Percentiles rank a stretch among this genome's conserved stretches.
Evolutionary conservation across 2,113 vertebrate species (phyloP).

Genomic region (Mustela lutreola): DNA sequence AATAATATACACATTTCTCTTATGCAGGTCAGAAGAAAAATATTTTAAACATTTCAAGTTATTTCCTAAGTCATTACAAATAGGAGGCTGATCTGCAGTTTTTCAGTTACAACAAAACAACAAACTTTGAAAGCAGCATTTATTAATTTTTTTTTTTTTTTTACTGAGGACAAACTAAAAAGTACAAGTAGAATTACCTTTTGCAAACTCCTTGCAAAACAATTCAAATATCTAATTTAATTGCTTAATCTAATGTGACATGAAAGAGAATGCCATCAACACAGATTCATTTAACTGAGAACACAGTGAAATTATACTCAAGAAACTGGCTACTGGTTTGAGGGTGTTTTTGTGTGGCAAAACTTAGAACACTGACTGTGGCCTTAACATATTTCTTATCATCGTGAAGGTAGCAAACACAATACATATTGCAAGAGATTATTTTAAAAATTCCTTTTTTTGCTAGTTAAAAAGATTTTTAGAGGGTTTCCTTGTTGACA

Average conservation of each 20-base stretch:
- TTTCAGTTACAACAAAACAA: not conserved
- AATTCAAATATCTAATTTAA: conserved; percentile 57
- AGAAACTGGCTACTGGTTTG: not conserved
- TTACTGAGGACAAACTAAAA: not conserved
- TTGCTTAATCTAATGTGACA: conserved; percentile 59
- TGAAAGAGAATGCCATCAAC: conserved; percentile 54
- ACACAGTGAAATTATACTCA: not conserved
- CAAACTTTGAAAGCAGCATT: not conserved
- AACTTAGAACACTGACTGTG: not conserved
- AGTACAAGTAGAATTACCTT: conserved; percentile 38
- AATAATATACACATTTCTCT: not conserved
- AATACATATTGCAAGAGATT: not conserved
- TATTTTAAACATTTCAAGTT: not conserved
- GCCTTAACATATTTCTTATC: not conserved
- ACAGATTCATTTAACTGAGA: conserved; percentile 49
- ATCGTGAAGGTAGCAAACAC: not conserved
- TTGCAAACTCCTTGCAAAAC: conserved; percentile 52
- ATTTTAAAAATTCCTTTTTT: not conserved
- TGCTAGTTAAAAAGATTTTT: not conserved
- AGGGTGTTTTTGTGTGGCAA: not conserved
- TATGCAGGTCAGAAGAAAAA: conserved; percentile 8
- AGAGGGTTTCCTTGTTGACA: not conserved
- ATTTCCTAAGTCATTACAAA: not conserved
- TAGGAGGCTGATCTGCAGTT: not conserved
- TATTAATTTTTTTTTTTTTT: not conserved